Conservation (phyloP, 2,797 vertebrate species). For the Crax fasciolata region DNA sequence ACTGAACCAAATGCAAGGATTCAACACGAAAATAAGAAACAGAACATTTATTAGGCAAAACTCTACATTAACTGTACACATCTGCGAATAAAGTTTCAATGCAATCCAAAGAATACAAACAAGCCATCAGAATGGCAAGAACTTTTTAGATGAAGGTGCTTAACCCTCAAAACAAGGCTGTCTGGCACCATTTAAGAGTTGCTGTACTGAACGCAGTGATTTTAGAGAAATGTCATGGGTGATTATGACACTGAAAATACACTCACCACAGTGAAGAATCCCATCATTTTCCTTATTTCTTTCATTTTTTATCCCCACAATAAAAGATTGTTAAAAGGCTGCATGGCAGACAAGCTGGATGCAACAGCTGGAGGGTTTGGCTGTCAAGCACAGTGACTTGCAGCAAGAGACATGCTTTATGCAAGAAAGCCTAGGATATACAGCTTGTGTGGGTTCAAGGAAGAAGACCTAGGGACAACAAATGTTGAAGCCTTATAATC, state of each 20-base stretch:
- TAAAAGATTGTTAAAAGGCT: constrained; percentile 45
- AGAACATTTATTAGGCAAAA: constrained; percentile 52
- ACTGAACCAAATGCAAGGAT: not conserved
- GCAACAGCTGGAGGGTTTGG: constrained; percentile 70
- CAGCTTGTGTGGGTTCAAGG: constrained; percentile 31
- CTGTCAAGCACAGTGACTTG: constrained; percentile 63
- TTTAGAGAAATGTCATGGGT: constrained; percentile 48
- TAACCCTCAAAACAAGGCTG: constrained; percentile 45
- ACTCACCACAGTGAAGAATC: constrained; percentile 22
- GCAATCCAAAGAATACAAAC: constrained; percentile 50
- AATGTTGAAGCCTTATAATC: constrained; percentile 32
- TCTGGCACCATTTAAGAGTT: constrained; percentile 41
- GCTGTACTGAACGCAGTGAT: constrained; percentile 32
- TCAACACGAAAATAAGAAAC: constrained; percentile 48
- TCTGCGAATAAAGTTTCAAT: constrained; percentile 12
- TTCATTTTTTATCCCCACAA: constrained; percentile 39
- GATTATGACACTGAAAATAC: constrained; percentile 56
- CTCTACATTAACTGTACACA: constrained; percentile 42
- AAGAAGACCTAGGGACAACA: constrained; percentile 42
- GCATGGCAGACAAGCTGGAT: constrained; percentile 60
- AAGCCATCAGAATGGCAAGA: constrained; percentile 29
- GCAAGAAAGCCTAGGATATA: not conserved
- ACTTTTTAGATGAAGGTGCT: not conserved
- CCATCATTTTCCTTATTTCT: constrained; percentile 29
- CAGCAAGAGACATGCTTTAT: constrained; percentile 49